Conservation (phyloP, 2,113 vertebrate genomes). For the Periophthalmus modestus region DNA sequence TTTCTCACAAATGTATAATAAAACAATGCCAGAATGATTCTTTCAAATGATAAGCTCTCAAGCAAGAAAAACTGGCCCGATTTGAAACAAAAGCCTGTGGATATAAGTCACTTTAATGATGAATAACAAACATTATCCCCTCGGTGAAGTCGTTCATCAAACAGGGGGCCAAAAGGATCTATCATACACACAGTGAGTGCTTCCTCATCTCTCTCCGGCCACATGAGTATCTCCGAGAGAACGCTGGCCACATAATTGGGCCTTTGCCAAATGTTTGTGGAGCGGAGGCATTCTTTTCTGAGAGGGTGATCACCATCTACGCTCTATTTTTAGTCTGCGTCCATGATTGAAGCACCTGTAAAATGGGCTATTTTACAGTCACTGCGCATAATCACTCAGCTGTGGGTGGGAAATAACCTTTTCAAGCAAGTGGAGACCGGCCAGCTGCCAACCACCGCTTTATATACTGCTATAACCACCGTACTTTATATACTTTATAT, state of each 20-base stretch:
- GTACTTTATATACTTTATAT: too few species aligned
- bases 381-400: slow-evolving; percentile 72
- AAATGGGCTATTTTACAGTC: slow-evolving; percentile 79
- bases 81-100: slow-evolving; percentile 14
- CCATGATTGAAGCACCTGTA: slow-evolving; percentile 73
- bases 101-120: slow-evolving; percentile 17
- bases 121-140: slow-evolving; percentile 32
- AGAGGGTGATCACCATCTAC: slow-evolving; percentile 62
- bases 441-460: slow-evolving; percentile 22
- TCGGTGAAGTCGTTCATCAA: slow-evolving; percentile 42
- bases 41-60: not conserved
- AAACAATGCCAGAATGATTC: not conserved
- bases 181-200: slow-evolving; percentile 28
- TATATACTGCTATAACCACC: not conserved
- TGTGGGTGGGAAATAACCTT: slow-evolving; percentile 71
- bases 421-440: slow-evolving; percentile 59
- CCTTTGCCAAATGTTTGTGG: slow-evolving; percentile 58
- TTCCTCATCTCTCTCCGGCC: slow-evolving; percentile 34
- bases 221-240: slow-evolving; percentile 22
- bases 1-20: not conserved
- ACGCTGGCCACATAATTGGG: slow-evolving; percentile 26
- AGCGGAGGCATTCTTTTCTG: slow-evolving; percentile 56
- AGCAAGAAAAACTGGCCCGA: not conserved
- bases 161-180: slow-evolving; percentile 28
- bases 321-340: slow-evolving; percentile 73